Conservation (phyloP, 2,113 vertebrate species). For the Paracanthobrama guichenoti region DNA sequence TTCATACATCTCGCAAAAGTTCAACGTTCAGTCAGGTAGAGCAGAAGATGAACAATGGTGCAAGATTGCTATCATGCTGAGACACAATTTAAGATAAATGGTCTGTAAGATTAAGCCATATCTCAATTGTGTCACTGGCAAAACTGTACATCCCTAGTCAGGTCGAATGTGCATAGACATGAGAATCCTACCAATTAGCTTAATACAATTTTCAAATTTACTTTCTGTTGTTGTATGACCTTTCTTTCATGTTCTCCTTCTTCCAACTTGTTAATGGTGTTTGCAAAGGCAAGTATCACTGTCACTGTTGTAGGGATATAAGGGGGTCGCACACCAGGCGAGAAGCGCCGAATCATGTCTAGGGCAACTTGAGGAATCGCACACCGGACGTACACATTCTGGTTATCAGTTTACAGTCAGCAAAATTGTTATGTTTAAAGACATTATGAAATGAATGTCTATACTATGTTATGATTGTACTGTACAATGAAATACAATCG, state of each 20-base stretch:
- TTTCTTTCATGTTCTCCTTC: background rate
- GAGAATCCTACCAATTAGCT: background rate
- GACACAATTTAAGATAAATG: conserved; percentile 25
- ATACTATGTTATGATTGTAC: too few species aligned
- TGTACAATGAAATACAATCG: too few species aligned
- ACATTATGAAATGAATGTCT: too few species aligned
- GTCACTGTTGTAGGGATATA: background rate
- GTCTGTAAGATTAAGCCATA: conserved; percentile 34
- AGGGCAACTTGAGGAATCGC: too few species aligned
- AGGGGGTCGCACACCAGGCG: too few species aligned
- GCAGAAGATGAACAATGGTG: conserved; percentile 5
- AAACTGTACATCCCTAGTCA: conserved; percentile 22
- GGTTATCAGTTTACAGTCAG: too few species aligned
- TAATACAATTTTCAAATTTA: background rate
- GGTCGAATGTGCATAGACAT: background rate
- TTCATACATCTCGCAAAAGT: conserved; percentile 8
- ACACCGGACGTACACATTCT: too few species aligned
- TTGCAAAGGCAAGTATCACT: background rate
- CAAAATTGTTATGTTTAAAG: too few species aligned
- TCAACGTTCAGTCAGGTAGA: conserved; percentile 13
- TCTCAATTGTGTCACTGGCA: conserved; percentile 30
- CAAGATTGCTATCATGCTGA: conserved; percentile 27
- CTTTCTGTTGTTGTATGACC: background rate
- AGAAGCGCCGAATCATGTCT: too few species aligned
- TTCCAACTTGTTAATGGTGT: too few species aligned